These are phyloP conservation scores for Bagarius yarrelli DNA, from an alignment of 2,113 vertebrate species.

Conservation along the genomic window DNA sequence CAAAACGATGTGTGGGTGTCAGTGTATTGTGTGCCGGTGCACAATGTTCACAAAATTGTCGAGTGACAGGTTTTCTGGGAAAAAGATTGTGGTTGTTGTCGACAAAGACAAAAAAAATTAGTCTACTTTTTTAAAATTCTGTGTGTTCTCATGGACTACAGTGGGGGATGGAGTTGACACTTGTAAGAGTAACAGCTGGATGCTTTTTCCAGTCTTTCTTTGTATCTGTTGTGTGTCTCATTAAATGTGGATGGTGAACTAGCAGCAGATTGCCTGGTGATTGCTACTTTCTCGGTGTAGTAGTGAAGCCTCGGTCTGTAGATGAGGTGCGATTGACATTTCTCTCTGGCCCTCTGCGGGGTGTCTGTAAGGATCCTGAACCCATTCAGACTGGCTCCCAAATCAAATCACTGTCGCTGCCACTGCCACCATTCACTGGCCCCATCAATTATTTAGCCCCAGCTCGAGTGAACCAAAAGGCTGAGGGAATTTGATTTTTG, in stretches of 20 bases:
- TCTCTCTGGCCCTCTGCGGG: slow-evolving; percentile 57
- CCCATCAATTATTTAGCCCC: slow-evolving; percentile 61
- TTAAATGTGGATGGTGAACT: slow-evolving; percentile 58
- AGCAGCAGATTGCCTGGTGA: slow-evolving; percentile 53
- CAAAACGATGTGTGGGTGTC: slow-evolving; percentile 1
- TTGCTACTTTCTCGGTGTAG: slow-evolving; percentile 51
- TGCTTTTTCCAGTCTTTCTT: slow-evolving; percentile 32
- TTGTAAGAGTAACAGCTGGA: slow-evolving; percentile 39
- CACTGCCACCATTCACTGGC: slow-evolving; percentile 52
- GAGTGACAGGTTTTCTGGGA: neutral
- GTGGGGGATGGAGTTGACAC: slow-evolving; percentile 47
- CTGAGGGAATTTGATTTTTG: slow-evolving; percentile 56
- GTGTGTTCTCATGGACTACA: slow-evolving; percentile 23
- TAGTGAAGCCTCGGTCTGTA: slow-evolving; percentile 46
- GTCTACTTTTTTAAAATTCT: slow-evolving; percentile 1
- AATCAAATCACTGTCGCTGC: slow-evolving; percentile 59
- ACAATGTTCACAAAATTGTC: slow-evolving; percentile 19
- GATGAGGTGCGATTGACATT: slow-evolving; percentile 59
- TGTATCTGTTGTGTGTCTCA: slow-evolving; percentile 43
- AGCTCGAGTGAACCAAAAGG: slow-evolving; percentile 53
- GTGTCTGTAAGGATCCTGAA: slow-evolving; percentile 61
- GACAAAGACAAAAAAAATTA: slow-evolving; percentile 23
- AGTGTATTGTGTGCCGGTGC: neutral
- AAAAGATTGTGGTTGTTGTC: neutral
- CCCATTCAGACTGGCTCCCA: slow-evolving; percentile 58